Evolutionary conservation across 2,797 vertebrate genomes (phyloP).

Genomic region (Coendou prehensilis): DNA sequence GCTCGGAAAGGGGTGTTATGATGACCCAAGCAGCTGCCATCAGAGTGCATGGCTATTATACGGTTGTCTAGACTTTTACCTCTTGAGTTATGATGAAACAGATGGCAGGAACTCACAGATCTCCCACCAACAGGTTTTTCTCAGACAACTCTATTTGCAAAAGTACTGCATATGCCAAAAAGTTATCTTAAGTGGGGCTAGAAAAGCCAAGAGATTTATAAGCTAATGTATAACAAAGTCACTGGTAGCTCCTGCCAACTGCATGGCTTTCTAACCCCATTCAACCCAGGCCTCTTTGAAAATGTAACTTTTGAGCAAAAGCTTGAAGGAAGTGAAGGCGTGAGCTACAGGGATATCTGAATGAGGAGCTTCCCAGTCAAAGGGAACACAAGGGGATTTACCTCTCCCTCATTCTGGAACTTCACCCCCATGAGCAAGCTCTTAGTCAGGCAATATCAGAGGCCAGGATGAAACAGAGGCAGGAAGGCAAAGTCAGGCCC

Average conservation of each 20-base stretch:
- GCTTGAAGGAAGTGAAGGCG: not conserved
- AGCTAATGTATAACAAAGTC: not conserved
- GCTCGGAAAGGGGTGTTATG: not conserved
- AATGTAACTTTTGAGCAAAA: constrained; percentile 32
- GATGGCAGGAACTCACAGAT: constrained; percentile 62
- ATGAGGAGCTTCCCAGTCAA: constrained; percentile 7
- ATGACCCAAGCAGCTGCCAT: constrained; percentile 65
- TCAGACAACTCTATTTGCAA: constrained; percentile 49
- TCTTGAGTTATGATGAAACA: constrained; percentile 75
- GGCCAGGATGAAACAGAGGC: not conserved
- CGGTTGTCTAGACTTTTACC: constrained; percentile 60
- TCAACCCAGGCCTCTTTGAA: not conserved
- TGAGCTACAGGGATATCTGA: not conserved
- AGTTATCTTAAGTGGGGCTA: not conserved
- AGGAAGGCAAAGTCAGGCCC: not conserved
- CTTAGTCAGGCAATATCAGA: not conserved
- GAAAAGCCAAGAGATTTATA: constrained; percentile 30
- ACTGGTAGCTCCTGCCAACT: not conserved
- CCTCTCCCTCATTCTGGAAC: constrained; percentile 19
- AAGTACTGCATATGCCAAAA: constrained; percentile 9
- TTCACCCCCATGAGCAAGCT: not conserved
- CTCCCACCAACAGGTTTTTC: not conserved
- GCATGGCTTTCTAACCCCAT: not conserved
- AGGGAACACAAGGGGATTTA: not conserved
- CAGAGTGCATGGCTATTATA: constrained; percentile 20